These are phyloP conservation scores for Hippocampus kuda DNA, from an alignment of 2,797 vertebrate species.

Conservation along the genomic window DNA sequence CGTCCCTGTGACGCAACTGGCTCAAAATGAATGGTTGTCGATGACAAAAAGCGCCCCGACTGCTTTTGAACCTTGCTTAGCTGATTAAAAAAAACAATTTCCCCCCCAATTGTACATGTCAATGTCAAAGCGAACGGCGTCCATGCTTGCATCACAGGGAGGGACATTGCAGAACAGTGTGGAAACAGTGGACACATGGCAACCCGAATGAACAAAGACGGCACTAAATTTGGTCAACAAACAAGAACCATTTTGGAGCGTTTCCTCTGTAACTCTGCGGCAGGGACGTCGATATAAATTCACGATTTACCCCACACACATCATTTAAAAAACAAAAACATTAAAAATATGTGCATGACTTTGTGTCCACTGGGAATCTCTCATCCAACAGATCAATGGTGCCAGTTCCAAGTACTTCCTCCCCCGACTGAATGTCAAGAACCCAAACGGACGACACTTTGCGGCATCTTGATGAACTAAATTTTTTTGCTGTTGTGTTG, in stretches of 20 bases:
- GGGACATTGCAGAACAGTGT: background rate
- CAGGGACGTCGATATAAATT: background rate
- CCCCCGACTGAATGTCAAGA: background rate
- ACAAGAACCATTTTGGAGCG: slow-evolving; percentile 8
- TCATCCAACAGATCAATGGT: background rate
- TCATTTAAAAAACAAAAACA: background rate
- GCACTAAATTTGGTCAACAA: background rate
- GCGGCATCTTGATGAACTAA: background rate
- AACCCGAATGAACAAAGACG: background rate
- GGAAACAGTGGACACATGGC: background rate
- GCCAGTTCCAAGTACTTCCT: background rate
- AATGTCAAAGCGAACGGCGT: background rate
- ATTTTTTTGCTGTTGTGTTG: background rate
- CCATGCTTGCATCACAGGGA: slow-evolving; percentile 3
- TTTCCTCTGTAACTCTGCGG: slow-evolving; percentile 2
- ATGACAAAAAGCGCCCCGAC: background rate
- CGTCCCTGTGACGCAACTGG: background rate
- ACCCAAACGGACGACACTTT: background rate
- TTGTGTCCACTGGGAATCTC: slow-evolving; percentile 46
- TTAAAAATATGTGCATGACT: slow-evolving; percentile 7
- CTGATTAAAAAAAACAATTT: background rate
- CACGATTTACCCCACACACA: background rate
- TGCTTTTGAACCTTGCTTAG: background rate
- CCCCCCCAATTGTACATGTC: too few species aligned
- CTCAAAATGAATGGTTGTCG: background rate